Conservation (phyloP, 2,888 invertebrate species). For the Agrochola lychnidis region DNA sequence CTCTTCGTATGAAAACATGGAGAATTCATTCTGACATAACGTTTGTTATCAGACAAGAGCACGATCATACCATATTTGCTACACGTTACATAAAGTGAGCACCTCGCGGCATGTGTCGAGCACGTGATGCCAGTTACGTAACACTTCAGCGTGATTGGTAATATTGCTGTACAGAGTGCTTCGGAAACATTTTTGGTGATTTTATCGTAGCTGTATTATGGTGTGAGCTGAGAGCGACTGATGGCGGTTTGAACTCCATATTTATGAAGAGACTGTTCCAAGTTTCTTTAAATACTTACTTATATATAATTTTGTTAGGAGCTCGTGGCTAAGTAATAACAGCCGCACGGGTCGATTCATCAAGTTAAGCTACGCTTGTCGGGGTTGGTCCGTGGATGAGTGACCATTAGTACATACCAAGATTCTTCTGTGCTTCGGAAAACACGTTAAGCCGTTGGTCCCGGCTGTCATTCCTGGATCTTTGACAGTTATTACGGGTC, state of each 20-base stretch:
- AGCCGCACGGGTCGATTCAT: too few relatives aligned
- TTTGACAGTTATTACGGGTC: too few relatives aligned
- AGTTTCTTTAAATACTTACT: not conserved
- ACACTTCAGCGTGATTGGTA: slow-evolving; percentile 2
- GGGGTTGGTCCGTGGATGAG: too few relatives aligned
- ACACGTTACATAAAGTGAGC: not conserved
- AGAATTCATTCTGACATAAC: not conserved
- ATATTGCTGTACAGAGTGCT: slow-evolving; percentile 1
- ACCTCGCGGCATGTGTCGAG: not conserved
- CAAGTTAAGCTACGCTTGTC: too few relatives aligned
- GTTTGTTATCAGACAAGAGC: not conserved
- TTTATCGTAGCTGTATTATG: slow-evolving; percentile 1
- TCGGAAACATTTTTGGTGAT: slow-evolving; percentile 40
- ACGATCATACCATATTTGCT: not conserved
- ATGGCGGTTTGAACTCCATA: not conserved
- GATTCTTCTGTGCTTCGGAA: too few relatives aligned
- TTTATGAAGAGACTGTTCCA: not conserved
- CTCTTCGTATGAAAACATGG: not conserved
- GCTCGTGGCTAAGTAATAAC: too few relatives aligned
- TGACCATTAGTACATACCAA: too few relatives aligned
- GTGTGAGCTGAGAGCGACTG: slow-evolving; percentile 7
- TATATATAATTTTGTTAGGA: too few relatives aligned
- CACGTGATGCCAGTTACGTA: not conserved
- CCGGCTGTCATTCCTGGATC: too few relatives aligned
- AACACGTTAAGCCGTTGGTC: too few relatives aligned